phyloP scores from a whole-genome alignment of 2,797 vertebrate genomes.

The Galaxias olidus region DNA sequence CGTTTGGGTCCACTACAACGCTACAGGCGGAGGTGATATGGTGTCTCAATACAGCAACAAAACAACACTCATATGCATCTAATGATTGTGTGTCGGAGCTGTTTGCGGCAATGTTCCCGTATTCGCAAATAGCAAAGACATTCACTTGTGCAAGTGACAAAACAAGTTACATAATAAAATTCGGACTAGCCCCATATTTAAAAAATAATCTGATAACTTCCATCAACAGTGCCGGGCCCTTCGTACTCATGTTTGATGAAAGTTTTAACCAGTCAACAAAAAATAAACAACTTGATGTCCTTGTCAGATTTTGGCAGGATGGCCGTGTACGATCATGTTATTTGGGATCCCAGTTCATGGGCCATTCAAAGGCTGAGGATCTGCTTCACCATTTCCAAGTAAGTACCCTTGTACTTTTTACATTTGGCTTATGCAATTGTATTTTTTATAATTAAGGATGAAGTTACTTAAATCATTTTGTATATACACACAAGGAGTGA shows the following conservation, averaged over 20 bases:
- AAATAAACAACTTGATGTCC: conserved; percentile 23
- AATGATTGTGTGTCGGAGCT: not conserved
- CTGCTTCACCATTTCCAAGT: conserved; percentile 19
- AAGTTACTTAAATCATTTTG: no score
- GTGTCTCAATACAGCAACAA: conserved; percentile 7
- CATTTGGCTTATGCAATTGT: no score
- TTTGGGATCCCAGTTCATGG: conserved; percentile 10
- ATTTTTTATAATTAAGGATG: no score
- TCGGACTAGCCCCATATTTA: conserved; percentile 19
- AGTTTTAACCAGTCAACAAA: conserved; percentile 26
- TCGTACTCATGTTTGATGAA: conserved; percentile 23
- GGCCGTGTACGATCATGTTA: conserved; percentile 14
- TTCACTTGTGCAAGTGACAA: conserved; percentile 24
- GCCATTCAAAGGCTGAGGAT: conserved; percentile 21
- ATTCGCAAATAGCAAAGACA: not conserved
- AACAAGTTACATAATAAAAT: conserved; percentile 1
- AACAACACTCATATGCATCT: conserved; percentile 7
- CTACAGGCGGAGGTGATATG: conserved; percentile 12
- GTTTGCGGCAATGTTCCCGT: conserved; percentile 11
- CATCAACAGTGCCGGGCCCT: not conserved
- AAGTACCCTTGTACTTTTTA: no score
- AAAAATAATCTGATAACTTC: conserved; percentile 19
- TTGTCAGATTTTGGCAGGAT: conserved; percentile 13
- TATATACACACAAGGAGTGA: no score
- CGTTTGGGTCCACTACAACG: not conserved